Evolutionary conservation across 2,797 vertebrate species (phyloP), one percentile per base, ranked within the genome.

Genomic region (Poecile montanus): DNA sequence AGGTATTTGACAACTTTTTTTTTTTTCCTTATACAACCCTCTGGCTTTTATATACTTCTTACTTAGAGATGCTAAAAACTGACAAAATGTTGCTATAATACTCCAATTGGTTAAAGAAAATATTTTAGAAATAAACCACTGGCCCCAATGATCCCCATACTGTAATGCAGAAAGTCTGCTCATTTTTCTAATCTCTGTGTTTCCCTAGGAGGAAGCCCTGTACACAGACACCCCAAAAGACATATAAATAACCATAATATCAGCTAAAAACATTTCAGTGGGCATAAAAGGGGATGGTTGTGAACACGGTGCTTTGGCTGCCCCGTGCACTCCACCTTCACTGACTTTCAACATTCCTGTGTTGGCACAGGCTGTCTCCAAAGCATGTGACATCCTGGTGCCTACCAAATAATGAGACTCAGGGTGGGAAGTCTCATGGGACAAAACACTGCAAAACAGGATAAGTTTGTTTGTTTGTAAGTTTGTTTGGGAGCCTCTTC

Each of bases 251-350:
- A 4, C 48, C 20, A 16, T 1, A 53, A 32, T 11, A 70, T 20
- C 19, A 32, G 7, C 8, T 13, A 40, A 14, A 82, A 83, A 17
- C 6, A 32, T 6, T 32, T 10, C 40, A 57, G 1, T 13, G 11
- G 57, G 17, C 7, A 63, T 4, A 27, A 48, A 82, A 70, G 14
- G 18, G 67, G 16, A 48, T 7, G 6, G 18, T 8, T 3, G 14
- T 1, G 0, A 56, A 11, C 8, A 4, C 0, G 18, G 27, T 7
- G 32, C 26, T 19, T 45, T 42, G n/a, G 40, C 23, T 63, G 36
- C 20, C 51, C 48, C 42, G 26, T 23, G 50, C 44, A 6, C 50
- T 61, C 42, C 16, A 20, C 72, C 34, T 45, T 57, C 26, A 8
- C 0, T 38, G 57, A 67, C 57, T 70, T 80, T 17, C 40, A 85